Conservation (phyloP, 2,888 invertebrate genomes). For the Leucania comma region DNA sequence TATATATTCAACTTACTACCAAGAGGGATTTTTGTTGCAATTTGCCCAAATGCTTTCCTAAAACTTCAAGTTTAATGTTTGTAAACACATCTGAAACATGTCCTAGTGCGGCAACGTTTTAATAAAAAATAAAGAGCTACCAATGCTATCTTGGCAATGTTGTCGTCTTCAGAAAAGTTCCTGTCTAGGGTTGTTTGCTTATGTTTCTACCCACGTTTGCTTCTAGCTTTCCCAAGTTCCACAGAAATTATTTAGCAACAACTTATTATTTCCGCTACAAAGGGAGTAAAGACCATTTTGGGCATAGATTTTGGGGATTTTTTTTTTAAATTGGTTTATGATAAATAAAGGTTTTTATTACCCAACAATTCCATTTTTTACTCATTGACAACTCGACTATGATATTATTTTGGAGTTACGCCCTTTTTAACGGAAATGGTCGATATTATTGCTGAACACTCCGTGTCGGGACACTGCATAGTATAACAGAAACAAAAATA, state of each 20-base stretch:
- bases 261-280: too few species aligned
- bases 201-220: not conserved
- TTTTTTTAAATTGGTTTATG: too few species aligned
- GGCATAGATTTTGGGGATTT: too few species aligned
- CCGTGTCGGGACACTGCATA: not conserved
- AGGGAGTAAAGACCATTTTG: too few species aligned
- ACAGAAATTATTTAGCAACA: not conserved
- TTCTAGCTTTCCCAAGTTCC: not conserved
- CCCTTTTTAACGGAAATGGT: too few species aligned
- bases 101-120: too few species aligned
- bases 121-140: not conserved
- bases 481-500: not conserved
- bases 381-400: too few species aligned
- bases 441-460: not conserved
- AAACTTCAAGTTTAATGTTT: not conserved
- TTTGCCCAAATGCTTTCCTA: not conserved
- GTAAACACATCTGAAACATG: too few species aligned
- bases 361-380: too few species aligned
- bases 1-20: not conserved
- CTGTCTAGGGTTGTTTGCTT: not conserved
- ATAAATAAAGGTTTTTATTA: too few species aligned
- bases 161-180: not conserved
- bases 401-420: too few species aligned
- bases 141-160: not conserved
- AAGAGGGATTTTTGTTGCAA: not conserved